phyloP scores from a whole-genome alignment of 1,140 invertebrate species.

The Periplaneta americana region DNA sequence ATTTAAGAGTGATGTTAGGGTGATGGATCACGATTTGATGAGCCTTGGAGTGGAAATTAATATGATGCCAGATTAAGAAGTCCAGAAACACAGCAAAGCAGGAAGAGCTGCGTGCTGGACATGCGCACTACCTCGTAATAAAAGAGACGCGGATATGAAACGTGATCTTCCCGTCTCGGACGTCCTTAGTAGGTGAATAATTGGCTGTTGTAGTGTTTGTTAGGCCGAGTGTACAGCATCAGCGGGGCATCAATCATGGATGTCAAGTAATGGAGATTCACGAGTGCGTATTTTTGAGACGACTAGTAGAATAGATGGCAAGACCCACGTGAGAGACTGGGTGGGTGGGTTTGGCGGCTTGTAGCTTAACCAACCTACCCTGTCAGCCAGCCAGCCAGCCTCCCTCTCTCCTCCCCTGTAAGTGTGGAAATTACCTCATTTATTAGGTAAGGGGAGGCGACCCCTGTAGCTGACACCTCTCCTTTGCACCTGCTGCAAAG shows the following conservation, averaged over 20 bases:
- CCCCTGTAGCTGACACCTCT: slow-evolving; percentile 41
- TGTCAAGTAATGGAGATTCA: slow-evolving; percentile 24
- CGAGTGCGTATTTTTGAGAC: slow-evolving; percentile 34
- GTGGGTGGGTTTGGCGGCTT: neutral
- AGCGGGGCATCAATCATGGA: neutral
- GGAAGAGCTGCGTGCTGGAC: neutral
- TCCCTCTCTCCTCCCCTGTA: slow-evolving; percentile 35
- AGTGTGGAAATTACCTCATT: slow-evolving; percentile 44
- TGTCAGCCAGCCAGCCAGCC: slow-evolving; percentile 25
- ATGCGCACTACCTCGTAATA: neutral
- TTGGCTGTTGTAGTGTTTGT: neutral
- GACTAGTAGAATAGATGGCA: slow-evolving; percentile 37
- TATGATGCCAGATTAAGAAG: neutral
- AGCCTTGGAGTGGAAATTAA: neutral
- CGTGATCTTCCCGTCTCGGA: no score
- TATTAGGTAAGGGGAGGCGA: slow-evolving; percentile 40
- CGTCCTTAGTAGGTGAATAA: no score
- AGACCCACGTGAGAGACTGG: slow-evolving; percentile 15
- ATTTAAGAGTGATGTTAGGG: no score
- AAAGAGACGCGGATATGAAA: neutral
- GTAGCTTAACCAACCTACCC: neutral
- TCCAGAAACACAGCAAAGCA: no score
- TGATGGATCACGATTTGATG: neutral
- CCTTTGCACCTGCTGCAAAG: slow-evolving; percentile 41
- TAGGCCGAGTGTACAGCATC: neutral